These are phyloP conservation scores for Vombatus ursinus DNA, from an alignment of 2,113 vertebrate genomes.

Conservation along the genomic window DNA sequence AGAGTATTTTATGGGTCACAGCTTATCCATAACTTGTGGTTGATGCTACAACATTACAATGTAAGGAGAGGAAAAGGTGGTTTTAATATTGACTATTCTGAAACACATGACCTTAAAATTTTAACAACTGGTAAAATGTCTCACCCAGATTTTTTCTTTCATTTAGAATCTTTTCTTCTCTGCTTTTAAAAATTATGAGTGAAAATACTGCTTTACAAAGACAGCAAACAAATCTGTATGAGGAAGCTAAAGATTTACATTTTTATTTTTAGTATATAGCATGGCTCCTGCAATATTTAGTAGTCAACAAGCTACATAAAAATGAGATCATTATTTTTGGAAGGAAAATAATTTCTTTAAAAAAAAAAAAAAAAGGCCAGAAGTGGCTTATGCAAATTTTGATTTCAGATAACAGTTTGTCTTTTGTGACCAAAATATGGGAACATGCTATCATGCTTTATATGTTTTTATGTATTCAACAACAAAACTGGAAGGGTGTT, in stretches of 20 bases:
- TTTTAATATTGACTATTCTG: background rate
- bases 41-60: conserved; percentile 20
- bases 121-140: background rate
- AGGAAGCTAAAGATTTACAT: conserved; percentile 3
- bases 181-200: conserved; percentile 11
- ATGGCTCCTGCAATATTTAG: background rate
- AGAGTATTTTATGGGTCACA: conserved; percentile 30
- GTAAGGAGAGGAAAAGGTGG: conserved; percentile 23
- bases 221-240: conserved; percentile 19
- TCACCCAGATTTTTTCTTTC: conserved; percentile 6
- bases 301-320: conserved; percentile 18
- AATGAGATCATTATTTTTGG: conserved; percentile 13
- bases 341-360: conserved; percentile 5
- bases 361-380: background rate
- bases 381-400: background rate
- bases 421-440: conserved; percentile 29
- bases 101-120: conserved; percentile 33
- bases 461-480: conserved; percentile 32
- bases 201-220: conserved; percentile 25
- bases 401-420: conserved; percentile 29
- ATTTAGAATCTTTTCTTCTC: conserved; percentile 24
- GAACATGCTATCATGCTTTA: conserved; percentile 14
- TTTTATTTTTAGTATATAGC: conserved; percentile 58
- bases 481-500: conserved; percentile 29
- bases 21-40: background rate